Conservation (phyloP, 2,113 vertebrate genomes). For the Indri indri region DNA sequence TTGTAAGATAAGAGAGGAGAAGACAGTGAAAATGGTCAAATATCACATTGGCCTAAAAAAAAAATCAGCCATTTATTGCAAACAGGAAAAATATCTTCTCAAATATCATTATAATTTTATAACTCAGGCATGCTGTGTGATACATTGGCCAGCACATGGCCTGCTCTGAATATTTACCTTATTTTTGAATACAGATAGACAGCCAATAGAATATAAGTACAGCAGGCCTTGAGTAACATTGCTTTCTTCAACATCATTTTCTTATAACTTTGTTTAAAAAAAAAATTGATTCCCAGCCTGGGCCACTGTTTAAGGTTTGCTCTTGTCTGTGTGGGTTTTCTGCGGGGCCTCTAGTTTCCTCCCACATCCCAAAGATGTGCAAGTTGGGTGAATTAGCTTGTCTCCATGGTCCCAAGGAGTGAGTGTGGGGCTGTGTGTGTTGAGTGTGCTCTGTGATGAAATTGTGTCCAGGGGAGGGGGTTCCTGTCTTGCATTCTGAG, state of each 20-base stretch:
- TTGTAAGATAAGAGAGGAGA: neutral
- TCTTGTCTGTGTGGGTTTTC: neutral
- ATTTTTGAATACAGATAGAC: neutral
- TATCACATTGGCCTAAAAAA: neutral
- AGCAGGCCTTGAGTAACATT: neutral
- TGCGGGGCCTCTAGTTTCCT: neutral
- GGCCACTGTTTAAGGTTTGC: neutral
- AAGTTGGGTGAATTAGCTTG: neutral
- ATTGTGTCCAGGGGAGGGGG: neutral
- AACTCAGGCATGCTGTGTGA: neutral
- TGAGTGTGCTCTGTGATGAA: neutral
- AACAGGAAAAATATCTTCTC: neutral
- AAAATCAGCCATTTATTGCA: neutral
- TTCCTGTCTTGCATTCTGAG: neutral
- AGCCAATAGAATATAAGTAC: neutral
- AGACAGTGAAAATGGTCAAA: neutral
- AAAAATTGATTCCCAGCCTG: neutral
- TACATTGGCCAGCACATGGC: neutral
- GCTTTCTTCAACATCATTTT: neutral
- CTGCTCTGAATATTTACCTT: neutral
- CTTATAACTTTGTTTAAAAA: neutral
- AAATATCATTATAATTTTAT: neutral
- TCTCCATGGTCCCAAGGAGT: neutral
- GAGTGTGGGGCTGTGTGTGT: neutral
- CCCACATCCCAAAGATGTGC: neutral